Base-by-base conservation (phyloP, 2,113 vertebrate genomes). In the Gymnarchus niloticus region DNA sequence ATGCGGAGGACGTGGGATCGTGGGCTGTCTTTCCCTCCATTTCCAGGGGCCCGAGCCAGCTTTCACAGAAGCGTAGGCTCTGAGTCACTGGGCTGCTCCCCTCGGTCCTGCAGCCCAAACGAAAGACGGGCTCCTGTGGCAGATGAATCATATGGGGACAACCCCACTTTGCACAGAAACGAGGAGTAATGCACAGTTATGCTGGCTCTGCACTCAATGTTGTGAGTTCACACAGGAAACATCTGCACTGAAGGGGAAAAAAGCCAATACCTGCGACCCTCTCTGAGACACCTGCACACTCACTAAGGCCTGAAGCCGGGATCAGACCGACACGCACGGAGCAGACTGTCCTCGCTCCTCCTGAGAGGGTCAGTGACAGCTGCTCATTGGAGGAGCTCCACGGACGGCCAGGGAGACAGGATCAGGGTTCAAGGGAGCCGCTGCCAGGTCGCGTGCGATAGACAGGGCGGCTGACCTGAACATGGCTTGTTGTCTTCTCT, bases 211-310 rank as follows among this genome's bases (percentile, higher is more conserved):
- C 46, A n/a, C 17, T 48, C 44, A 69, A 78, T 48, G 44, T 37
- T 48, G 41, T 46, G 76, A 78, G 41, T 78, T 54, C 80, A 85
- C 17, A 85, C 84, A 85, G 84, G 65, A 85, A 85, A 56, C 65
- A 54, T 65, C 84, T 85, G 84, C 65, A 56, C 28, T 14, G 23
- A 44, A 41, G 46, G 49, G 19, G 28, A 41, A 28, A 84, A 59
- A 59, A 73, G 83, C 83, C 41, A 19, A 33, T 49, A 85, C 48
- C 28, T 84, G 19, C 10, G 48, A 25, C 49, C 52, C 3, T 7
- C 48, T 2, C 19, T 25, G n/a, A 4, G 28, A 81, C 80, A 19
- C n/a, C 80, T 81, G 48, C 1, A 10, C 23, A 21, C 3, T 0
- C n/a, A n/a, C 23, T 23, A 49, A 49, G 19, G 9, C 6, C 19